Base-by-base conservation (phyloP, 2,113 vertebrate species). In the Pampusana beccarii region DNA sequence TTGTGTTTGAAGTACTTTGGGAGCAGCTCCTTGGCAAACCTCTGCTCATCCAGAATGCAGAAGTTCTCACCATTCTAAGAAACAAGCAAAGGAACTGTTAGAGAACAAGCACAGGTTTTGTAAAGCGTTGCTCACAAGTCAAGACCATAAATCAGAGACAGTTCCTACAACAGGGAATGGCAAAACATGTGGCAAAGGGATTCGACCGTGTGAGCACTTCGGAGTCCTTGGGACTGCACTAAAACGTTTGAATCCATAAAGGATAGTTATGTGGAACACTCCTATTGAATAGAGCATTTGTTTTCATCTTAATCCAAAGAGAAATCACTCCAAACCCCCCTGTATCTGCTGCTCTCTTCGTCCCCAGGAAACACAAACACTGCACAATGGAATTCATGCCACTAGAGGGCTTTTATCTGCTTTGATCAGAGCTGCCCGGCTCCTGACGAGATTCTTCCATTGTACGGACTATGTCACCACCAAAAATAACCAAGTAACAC, bases 1-100 rank as follows among this genome's bases (percentile, higher is more conserved):
- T 95, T 98, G 92, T 98, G 98, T 67, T 98, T 98, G 95, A 98
- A 98, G 95, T 98, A 98, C 91, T 97, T 98, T 67, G 98, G 98
- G 17, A 98, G 98, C 9, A 98, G 78, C 75, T 97, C 96, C 92
- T 97, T 97, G 21, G 97, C 95, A 96, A 98, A 98, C 33, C 67
- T 95, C 84, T 97, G 96, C 81, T 98, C 97, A 90, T 98, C 96
- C 92, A 97, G 46, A 64, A 98, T 98, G 71, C 92, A 94, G 90
- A 98, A 98, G 72, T 96, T 98, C 71, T 98, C 95, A 6, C 98
- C 98, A 94, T 97, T 97, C 98, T 98, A 92, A 62, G 60, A 96
- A 80, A 71, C 8, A 94, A 83, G 28, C 3, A 92, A 28, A 65
- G 12, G 5, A 81, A 81, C 31, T 66, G 73, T 93, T 15, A 91